Evolutionary conservation across 2,888 invertebrate genomes (phyloP), one percentile per base, ranked within the genome.

Genomic region (Melanchra persicariae): DNA sequence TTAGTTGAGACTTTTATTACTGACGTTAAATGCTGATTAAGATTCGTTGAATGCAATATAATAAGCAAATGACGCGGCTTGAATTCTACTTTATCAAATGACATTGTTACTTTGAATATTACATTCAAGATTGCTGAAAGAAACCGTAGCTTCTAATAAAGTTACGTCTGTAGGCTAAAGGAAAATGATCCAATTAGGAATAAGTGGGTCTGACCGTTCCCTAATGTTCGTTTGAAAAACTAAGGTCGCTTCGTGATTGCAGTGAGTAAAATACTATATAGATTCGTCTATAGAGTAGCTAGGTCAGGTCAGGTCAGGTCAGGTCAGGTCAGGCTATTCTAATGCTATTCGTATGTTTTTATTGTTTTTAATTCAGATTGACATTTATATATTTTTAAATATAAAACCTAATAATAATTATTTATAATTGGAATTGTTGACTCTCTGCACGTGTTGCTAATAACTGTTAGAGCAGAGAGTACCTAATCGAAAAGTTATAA

Each of bases 111-210:
- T 52, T 62, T 22, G 7, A 51, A 73, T 43, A 15, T 19, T n/a
- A 30, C 26, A 26, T 3, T n/a, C 30, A 55, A 65, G n/a, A 65
- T 40, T 45, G 19, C 34, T 7, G 15, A 34, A 57, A 26, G 8
- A 45, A 62, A 30, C 19, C 17, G 2, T 59, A 34, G 17, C 7
- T 45, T 12, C n/a, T 24, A 60, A 22, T 51, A 22, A 61, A 37
- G 17, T 15, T 17, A 5, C 22, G 24, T 12, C 24, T 49, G 19
- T 17, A 30, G 30, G n/a, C 17, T 52, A 19, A 51, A 57, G 24
- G 34, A 49, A 78, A 52, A 52, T 47, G 55, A 57, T 66, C 45
- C 26, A 77, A 79, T 76, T 66, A 76, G 45, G n/a, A 12, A 15
- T 34, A 73, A 66, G 65, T 76, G 40, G 40, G 30, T 30, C 34